These are phyloP conservation scores for Drosophila subquinaria DNA, from an alignment of 2,888 invertebrate species.

Conservation along the genomic window DNA sequence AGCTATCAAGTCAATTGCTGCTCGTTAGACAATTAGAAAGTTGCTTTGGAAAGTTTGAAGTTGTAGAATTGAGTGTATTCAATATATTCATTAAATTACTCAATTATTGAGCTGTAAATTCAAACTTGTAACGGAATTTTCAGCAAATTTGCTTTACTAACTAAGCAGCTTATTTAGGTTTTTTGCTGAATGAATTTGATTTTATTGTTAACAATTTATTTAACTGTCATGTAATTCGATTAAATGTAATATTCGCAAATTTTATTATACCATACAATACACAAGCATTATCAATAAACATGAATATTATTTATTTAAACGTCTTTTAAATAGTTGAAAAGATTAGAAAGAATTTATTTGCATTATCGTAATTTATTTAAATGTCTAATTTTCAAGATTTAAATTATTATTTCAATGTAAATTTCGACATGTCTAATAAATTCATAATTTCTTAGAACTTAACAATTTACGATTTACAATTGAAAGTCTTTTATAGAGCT, in stretches of 20 bases:
- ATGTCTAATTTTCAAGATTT: no score
- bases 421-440: not conserved
- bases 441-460: no score
- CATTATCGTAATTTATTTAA: no score
- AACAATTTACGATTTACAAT: no score
- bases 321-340: no score
- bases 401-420: accelerated
- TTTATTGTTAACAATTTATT: not conserved
- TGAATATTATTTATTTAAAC: no score
- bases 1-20: not conserved
- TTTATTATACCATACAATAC: no score
- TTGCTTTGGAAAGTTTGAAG: not conserved
- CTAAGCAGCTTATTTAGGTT: not conserved
- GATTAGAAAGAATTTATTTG: no score
- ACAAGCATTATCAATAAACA: no score
- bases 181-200: not conserved
- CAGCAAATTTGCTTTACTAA: not conserved
- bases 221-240: not conserved
- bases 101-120: not conserved
- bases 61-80: no score
- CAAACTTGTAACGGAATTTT: not conserved
- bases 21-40: not conserved
- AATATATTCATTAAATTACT: not conserved
- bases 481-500: no score
- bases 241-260: no score